Conservation (phyloP, 2,113 vertebrate genomes). For the Crotalus tigris region DNA sequence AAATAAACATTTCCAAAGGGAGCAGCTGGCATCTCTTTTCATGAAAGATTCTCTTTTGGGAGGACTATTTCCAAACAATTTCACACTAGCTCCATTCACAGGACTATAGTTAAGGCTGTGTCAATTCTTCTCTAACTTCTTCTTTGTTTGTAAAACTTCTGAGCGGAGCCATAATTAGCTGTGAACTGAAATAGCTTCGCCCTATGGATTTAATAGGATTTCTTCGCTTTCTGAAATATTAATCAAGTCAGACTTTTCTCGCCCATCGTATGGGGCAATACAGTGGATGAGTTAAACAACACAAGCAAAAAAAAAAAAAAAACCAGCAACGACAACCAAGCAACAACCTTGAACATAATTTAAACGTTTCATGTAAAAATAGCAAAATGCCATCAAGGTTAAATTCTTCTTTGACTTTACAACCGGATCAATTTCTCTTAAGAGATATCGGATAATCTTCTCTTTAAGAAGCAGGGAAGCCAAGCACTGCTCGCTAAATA, state of each 20-base stretch:
- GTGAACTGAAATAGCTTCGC: constrained; percentile 41
- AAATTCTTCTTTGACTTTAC: constrained; percentile 56
- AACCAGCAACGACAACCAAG: too few species aligned
- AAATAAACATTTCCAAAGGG: constrained; percentile 65
- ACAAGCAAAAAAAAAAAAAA: background rate
- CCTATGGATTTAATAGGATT: constrained; percentile 41
- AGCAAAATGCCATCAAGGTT: constrained; percentile 27
- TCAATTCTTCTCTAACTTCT: constrained; percentile 57
- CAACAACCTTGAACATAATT: constrained; percentile 35
- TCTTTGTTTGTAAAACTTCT: constrained; percentile 37
- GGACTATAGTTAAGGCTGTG: constrained; percentile 49
- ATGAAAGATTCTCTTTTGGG: constrained; percentile 62
- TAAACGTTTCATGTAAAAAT: background rate
- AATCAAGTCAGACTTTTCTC: constrained; percentile 46
- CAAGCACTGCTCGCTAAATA: constrained; percentile 6
- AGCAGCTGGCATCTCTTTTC: constrained; percentile 64
- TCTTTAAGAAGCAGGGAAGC: constrained; percentile 16
- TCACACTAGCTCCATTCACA: constrained; percentile 63
- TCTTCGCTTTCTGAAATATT: constrained; percentile 50
- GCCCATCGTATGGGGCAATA: constrained; percentile 5
- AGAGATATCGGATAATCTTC: constrained; percentile 53
- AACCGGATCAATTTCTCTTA: constrained; percentile 58
- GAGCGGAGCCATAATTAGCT: constrained; percentile 56
- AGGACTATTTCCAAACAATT: constrained; percentile 62
- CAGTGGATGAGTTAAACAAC: constrained; percentile 35